phyloP scores from a whole-genome alignment of 2,888 invertebrate genomes.

The Chymomyza procnemis region DNA sequence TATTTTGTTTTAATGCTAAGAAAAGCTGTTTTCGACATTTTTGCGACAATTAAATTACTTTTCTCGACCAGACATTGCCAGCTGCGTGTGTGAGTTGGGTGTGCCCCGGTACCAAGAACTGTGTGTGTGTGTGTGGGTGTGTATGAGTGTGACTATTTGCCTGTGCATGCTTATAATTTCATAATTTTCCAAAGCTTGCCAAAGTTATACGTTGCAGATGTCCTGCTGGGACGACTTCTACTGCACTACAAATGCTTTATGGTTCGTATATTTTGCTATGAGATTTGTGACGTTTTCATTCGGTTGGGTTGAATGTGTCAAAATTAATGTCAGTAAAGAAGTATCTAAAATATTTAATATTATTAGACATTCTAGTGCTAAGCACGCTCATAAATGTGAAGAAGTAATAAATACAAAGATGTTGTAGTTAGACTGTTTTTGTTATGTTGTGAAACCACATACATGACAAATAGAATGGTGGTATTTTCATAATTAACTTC shows the following conservation, averaged over 20 bases:
- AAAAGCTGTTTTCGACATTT: constrained; percentile 68
- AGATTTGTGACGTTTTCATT: constrained; percentile 13
- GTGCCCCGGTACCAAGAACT: no score
- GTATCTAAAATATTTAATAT: constrained; percentile 42
- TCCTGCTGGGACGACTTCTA: constrained; percentile 45
- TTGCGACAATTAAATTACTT: constrained; percentile 69
- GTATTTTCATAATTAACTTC: no score
- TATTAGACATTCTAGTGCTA: not conserved
- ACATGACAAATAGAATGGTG: no score
- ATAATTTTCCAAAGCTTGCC: constrained; percentile 65
- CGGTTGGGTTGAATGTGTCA: not conserved
- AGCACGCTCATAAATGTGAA: no score
- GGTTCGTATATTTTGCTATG: constrained; percentile 12
- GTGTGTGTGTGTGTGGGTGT: constrained; percentile 6
- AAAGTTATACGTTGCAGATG: constrained; percentile 43
- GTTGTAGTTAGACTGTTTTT: no score
- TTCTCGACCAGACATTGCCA: constrained; percentile 63
- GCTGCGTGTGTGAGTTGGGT: constrained; percentile 24
- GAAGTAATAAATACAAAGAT: no score
- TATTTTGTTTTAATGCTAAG: constrained; percentile 39
- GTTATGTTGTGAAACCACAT: no score
- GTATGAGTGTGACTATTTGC: constrained; percentile 4
- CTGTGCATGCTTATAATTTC: constrained; percentile 62
- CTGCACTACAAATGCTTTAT: constrained; percentile 55
- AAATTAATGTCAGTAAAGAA: constrained; percentile 42